Evolutionary conservation across 2,113 vertebrate genomes (phyloP), one percentile per base, ranked within the genome.

Genomic region (Gymnorhina tibicen): DNA sequence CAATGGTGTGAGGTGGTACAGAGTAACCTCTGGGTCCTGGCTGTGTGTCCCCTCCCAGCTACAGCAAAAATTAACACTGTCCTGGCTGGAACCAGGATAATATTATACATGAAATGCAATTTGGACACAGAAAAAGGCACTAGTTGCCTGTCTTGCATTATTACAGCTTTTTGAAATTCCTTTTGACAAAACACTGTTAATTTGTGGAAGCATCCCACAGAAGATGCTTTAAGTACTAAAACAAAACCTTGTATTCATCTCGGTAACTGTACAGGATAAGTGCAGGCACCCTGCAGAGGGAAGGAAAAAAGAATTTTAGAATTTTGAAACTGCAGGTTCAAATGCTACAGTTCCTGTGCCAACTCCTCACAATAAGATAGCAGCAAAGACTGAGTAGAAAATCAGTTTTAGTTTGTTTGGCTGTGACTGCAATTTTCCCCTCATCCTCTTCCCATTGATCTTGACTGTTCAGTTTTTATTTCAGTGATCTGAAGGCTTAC

Each of bases 191-290:
- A 92, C 7, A 10, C 23, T 49, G 27, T 67, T 69, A 74, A 13
- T 30, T 72, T 60, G 26, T 42, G n/a, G 90, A 70, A 76, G 13
- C 72, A 86, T 79, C 60, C 69, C 46, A 50, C 18, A 73, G 44
- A 47, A 13, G 60, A 88, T 60, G 62, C 69, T 62, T 84, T 46
- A 56, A 72, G 46, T 56, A 85, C 98, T 98, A 99, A 78, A 99
- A 98, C 39, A 99, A 98, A 96, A 99, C 98, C 98, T 99, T 99
- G 97, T 99, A 99, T 93, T 99, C 99, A 0, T 99, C 99, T 97
- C 97, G 98, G 97, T 99, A 99, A 97, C 99, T 99, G 97, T 99
- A 99, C 62, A 99, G 97, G 87, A 99, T 98, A 52, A 99, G 98
- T 37, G 99, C 97, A 19, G 98, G 98, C 89, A 99, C 98, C 96